These are phyloP conservation scores for Mycalesis mineus DNA, from an alignment of 2,888 invertebrate genomes.

Conservation along the genomic window DNA sequence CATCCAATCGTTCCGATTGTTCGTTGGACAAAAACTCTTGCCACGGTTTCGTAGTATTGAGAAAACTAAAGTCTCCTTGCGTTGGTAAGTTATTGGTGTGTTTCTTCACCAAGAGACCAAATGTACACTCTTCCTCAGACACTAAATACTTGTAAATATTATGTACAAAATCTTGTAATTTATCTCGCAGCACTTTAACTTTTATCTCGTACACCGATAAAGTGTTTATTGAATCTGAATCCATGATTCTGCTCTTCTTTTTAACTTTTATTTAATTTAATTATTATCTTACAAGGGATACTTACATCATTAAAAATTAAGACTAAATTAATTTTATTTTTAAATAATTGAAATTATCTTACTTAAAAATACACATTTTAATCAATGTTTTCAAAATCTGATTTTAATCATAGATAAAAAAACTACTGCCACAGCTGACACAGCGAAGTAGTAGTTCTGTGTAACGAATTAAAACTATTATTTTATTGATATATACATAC, in stretches of 20 bases:
- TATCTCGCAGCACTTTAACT: slow-evolving; percentile 34
- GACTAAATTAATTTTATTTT: too few species aligned
- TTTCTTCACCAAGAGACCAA: slow-evolving; percentile 69
- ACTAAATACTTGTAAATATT: slow-evolving; percentile 45
- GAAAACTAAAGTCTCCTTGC: slow-evolving; percentile 83
- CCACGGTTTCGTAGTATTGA: slow-evolving; percentile 78
- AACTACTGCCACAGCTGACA: too few species aligned
- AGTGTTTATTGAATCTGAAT: background rate
- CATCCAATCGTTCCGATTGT: slow-evolving; percentile 29
- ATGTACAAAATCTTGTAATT: slow-evolving; percentile 40
- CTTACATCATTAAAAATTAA: too few species aligned
- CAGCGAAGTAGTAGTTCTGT: too few species aligned
- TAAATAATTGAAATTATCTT: too few species aligned
- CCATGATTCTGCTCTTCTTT: background rate
- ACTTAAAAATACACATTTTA: too few species aligned
- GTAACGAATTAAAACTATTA: too few species aligned
- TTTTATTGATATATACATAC: too few species aligned
- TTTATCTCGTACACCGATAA: background rate
- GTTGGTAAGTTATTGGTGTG: slow-evolving; percentile 76
- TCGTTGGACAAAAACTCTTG: slow-evolving; percentile 43
- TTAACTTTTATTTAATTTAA: background rate
- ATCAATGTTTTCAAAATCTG: too few species aligned
- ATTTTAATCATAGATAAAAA: too few species aligned
- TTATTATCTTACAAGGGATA: background rate
- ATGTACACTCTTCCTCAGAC: slow-evolving; percentile 33